Percentiles rank a stretch among this genome's conserved stretches.
Conservation (phyloP, 2,113 vertebrate species). For the Bungarus multicinctus region DNA sequence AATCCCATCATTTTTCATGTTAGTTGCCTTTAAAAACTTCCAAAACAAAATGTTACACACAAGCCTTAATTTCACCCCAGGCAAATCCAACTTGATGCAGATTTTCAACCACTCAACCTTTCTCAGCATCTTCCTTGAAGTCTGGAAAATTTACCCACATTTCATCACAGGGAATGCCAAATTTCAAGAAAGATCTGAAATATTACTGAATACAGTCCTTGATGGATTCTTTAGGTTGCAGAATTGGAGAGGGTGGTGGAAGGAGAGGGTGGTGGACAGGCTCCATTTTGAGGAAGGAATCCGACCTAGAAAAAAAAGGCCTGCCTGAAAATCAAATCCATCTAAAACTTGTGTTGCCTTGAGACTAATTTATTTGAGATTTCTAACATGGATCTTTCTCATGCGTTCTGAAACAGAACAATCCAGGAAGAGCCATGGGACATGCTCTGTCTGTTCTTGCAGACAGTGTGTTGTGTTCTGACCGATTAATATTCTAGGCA, state of each 20-base stretch:
- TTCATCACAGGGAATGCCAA: neutral
- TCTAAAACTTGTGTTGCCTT: neutral
- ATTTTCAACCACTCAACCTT: neutral
- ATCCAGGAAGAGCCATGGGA: neutral
- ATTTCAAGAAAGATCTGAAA: neutral
- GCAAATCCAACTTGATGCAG: neutral
- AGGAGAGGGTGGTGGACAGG: neutral
- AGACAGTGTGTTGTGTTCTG: neutral
- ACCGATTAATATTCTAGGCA: neutral
- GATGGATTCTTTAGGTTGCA: neutral
- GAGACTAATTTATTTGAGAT: neutral
- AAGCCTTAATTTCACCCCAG: neutral
- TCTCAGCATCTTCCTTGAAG: neutral
- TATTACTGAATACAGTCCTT: too few species aligned
- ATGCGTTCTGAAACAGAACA: neutral
- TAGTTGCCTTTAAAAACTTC: neutral
- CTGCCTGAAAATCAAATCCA: neutral
- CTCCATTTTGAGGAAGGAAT: neutral
- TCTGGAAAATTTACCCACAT: neutral
- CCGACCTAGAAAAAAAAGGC: neutral
- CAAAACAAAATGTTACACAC: neutral
- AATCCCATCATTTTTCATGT: conserved; percentile 31
- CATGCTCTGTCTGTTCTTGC: too few species aligned
- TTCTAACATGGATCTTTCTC: neutral
- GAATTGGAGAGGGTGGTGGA: neutral